These are phyloP conservation scores for Megalops atlanticus DNA, from an alignment of 2,113 vertebrate genomes.

Conservation along the genomic window DNA sequence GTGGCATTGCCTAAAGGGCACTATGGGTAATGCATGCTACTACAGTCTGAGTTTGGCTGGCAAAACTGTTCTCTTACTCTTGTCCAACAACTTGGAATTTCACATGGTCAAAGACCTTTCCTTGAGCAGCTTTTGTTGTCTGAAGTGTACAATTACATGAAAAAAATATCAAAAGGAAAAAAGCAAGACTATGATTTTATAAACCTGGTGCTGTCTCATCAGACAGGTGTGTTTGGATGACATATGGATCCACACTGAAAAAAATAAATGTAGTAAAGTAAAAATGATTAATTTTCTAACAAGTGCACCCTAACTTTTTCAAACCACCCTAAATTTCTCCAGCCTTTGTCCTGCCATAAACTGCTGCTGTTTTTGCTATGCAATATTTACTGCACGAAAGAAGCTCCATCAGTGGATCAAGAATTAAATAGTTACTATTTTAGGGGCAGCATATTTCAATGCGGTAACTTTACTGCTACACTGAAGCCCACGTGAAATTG, in stretches of 20 bases:
- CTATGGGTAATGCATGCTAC: not conserved
- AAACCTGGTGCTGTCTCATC: not conserved
- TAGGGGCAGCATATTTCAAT: not conserved
- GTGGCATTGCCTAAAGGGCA: not conserved
- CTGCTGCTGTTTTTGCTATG: slow-evolving; percentile 72
- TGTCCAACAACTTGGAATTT: not conserved
- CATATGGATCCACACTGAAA: not conserved
- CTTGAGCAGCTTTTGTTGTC: not conserved
- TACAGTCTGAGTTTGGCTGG: not conserved
- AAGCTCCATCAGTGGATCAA: not conserved
- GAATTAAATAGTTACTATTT: not conserved
- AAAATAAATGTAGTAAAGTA: not conserved
- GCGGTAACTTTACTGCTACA: slow-evolving; percentile 35
- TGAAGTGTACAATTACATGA: not conserved
- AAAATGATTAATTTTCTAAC: not conserved
- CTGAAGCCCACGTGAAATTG: slow-evolving; percentile 58
- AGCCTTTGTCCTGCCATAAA: slow-evolving; percentile 2
- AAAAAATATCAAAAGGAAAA: not conserved
- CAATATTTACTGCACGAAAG: slow-evolving; percentile 60
- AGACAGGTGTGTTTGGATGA: not conserved
- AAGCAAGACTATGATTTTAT: not conserved
- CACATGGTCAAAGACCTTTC: not conserved
- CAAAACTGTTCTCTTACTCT: no score
- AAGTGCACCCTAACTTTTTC: not conserved
- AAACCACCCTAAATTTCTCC: not conserved